Base-by-base conservation (phyloP, 92 coral and sea anemone species). In the Palythoa heliodiscus region DNA sequence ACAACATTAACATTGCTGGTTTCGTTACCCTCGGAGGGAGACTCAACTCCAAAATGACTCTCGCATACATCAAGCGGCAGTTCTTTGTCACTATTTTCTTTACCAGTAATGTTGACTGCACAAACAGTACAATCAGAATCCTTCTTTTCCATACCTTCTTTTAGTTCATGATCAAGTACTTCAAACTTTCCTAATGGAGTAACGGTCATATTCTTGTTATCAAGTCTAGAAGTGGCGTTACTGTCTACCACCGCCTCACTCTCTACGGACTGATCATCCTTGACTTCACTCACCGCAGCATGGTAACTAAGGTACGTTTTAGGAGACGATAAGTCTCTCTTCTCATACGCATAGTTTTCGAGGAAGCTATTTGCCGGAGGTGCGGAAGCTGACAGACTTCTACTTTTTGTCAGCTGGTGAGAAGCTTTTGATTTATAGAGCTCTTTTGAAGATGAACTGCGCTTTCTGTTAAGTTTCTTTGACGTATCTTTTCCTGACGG, bases 261-360 rank as follows among this genome's bases (percentile, higher is more conserved):
- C 17, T 54, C 84, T 73, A 25, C 58, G 16, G 55, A 10, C 7
- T 68, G 29, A n/a, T 84, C 90, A 39, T 67, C 75, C 66, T 57
- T 60, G 16, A 73, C 52, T n/a, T 78, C 90, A 73, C 79, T 75
- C 14, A 40, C 63, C 15, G 82, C 70, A 52, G 90, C 75, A 47
- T 87, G 91, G 84, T 93, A 93, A 76, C 97, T 91, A 22, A 93
- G 84, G 79, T 93, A 93, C 17, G 97, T 93, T 72, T 87, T 90
- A 8, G 86, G 60, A 16, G 84, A 73, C 54, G 52, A 52, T 5
- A 88, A 24, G 10, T 86, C 81, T 17, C 60, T 84, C n/a, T 58
- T 37, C 25, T 75, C 87, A 13, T 69, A 20, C 16, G 82, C 78
- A 60, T 53, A 80, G 24, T 66, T 66, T 50, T 80, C 84, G 23